Conservation (phyloP, 2,113 vertebrate species). For the Cynoglossus semilaevis region DNA sequence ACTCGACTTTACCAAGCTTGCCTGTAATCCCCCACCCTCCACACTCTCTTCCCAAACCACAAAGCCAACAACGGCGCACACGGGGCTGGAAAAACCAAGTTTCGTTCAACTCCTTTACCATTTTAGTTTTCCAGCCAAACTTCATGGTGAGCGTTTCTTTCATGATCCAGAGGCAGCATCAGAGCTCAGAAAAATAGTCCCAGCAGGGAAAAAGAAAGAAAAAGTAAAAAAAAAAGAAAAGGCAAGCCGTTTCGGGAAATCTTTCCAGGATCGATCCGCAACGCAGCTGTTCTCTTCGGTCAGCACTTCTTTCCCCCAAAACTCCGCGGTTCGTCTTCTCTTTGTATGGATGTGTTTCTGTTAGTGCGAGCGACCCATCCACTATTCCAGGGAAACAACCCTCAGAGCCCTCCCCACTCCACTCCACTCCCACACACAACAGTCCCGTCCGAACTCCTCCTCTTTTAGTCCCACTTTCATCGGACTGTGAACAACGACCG, state of each 20-base stretch:
- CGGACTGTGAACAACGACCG: slow-evolving; percentile 34
- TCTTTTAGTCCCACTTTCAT: slow-evolving; percentile 22
- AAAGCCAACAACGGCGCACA: slow-evolving; percentile 41
- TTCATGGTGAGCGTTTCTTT: slow-evolving; percentile 86
- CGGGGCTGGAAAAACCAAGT: slow-evolving; percentile 22
- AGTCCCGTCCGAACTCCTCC: slow-evolving; percentile 37
- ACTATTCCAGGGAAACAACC: slow-evolving; percentile 55
- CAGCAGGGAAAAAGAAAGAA: slow-evolving; percentile 23
- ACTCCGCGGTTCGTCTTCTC: neutral
- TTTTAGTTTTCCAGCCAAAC: slow-evolving; percentile 93
- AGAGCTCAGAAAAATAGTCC: slow-evolving; percentile 55
- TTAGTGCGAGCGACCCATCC: slow-evolving; percentile 29
- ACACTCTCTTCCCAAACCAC: neutral
- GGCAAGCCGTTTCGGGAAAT: no score
- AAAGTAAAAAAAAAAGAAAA: slow-evolving; percentile 15
- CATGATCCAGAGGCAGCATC: slow-evolving; percentile 77
- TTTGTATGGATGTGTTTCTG: slow-evolving; percentile 12
- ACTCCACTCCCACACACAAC: slow-evolving; percentile 55
- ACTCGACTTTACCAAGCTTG: slow-evolving; percentile 48
- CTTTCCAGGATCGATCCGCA: no score
- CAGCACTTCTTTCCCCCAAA: no score
- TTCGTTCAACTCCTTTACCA: slow-evolving; percentile 77
- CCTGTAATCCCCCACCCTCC: neutral
- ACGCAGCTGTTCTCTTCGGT: no score
- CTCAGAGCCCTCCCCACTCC: slow-evolving; percentile 67